These are phyloP conservation scores for Malacoctenus gilli DNA, from an alignment of 2,797 vertebrate genomes.

Conservation along the genomic window DNA sequence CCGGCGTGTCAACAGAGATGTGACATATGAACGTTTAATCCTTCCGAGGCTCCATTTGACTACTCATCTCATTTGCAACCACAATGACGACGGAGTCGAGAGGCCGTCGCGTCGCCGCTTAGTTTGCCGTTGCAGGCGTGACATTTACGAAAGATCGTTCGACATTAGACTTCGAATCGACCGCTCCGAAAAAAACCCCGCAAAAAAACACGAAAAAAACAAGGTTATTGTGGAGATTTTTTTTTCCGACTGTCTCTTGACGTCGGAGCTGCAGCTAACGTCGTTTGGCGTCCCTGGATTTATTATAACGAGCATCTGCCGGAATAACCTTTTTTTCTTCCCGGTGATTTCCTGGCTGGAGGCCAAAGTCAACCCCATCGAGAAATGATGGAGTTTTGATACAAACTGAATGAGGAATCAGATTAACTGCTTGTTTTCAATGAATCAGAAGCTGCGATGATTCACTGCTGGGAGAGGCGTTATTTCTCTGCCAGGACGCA, in stretches of 20 bases:
- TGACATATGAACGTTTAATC: constrained; percentile 32
- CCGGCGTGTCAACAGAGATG: constrained; percentile 36
- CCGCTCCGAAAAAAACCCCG: background rate
- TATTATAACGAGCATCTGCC: background rate
- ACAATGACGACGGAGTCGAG: background rate
- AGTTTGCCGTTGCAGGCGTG: background rate
- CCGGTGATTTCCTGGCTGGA: background rate
- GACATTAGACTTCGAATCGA: background rate
- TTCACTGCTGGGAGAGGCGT: constrained; percentile 44
- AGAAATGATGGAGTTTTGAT: constrained; percentile 4
- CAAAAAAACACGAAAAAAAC: background rate
- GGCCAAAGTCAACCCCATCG: constrained; percentile 4
- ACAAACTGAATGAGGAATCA: constrained; percentile 28
- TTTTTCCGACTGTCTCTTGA: background rate
- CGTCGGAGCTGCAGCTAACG: background rate
- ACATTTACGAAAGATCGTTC: constrained; percentile 3
- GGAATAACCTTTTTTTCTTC: too few species aligned
- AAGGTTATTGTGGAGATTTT: background rate
- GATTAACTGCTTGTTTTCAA: constrained; percentile 46
- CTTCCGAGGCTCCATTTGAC: constrained; percentile 12
- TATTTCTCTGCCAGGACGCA: constrained; percentile 45
- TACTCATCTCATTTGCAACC: constrained; percentile 12
- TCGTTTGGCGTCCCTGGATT: background rate
- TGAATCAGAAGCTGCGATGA: constrained; percentile 48
- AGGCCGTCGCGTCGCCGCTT: background rate